Evolutionary conservation across 2,797 vertebrate species (phyloP).

Genomic region (Amblyraja radiata): DNA sequence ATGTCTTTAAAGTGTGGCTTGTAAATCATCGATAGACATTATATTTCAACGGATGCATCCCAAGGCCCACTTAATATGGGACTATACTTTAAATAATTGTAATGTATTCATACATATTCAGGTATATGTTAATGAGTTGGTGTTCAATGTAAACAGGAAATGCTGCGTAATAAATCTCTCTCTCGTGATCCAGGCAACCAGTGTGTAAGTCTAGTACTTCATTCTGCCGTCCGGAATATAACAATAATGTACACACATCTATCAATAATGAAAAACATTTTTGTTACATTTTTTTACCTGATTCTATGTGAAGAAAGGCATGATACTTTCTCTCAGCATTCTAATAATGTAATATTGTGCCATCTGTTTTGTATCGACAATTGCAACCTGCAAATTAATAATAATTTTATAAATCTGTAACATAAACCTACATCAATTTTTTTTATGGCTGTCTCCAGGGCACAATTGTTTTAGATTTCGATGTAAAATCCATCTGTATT

Average conservation of each 20-base stretch:
- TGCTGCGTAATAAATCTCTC: no score
- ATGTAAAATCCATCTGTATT: background rate
- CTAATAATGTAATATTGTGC: slow-evolving; percentile 18
- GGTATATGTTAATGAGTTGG: no score
- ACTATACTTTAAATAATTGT: background rate
- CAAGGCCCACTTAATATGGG: background rate
- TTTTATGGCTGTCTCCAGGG: background rate
- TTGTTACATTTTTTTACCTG: slow-evolving; percentile 1
- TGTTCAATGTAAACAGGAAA: no score
- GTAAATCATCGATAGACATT: background rate
- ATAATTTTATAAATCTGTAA: slow-evolving; percentile 12
- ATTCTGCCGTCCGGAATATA: no score
- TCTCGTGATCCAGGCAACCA: no score
- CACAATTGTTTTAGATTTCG: background rate
- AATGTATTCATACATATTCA: no score
- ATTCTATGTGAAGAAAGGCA: background rate
- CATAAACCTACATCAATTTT: background rate
- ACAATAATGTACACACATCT: background rate
- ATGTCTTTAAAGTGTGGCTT: background rate
- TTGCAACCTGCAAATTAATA: background rate
- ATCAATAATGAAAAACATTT: slow-evolving; percentile 17
- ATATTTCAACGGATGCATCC: background rate
- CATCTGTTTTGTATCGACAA: background rate
- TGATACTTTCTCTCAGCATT: background rate
- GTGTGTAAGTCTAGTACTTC: no score